Conservation (phyloP, 2,888 invertebrate species). For the Leptinotarsa peninsularis region DNA sequence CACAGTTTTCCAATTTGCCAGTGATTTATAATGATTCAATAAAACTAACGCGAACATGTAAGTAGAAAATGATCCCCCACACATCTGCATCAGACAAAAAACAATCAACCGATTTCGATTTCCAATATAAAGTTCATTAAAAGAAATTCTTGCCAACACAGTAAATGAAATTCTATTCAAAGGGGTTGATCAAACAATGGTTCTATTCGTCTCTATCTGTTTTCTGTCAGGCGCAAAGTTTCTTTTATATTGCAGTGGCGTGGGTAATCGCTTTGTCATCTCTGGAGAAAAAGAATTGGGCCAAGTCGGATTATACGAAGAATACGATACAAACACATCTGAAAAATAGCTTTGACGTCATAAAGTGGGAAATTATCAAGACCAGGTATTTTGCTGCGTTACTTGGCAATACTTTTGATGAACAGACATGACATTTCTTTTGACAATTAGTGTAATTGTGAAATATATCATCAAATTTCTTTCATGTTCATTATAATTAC, state of each 20-base stretch:
- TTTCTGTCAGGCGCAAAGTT: constrained; percentile 15
- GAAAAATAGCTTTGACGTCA: too few relatives aligned
- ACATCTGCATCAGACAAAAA: constrained; percentile 13
- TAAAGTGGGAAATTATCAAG: too few relatives aligned
- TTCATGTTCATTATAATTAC: too few relatives aligned
- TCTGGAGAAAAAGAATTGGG: not conserved
- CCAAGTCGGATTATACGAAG: too few relatives aligned
- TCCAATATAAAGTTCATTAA: constrained; percentile 28
- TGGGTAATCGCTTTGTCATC: not conserved
- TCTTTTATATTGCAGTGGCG: constrained; percentile 19
- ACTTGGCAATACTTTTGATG: too few relatives aligned
- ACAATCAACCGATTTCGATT: constrained; percentile 16
- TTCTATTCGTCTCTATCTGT: constrained; percentile 20
- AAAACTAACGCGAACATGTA: not conserved
- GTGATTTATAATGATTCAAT: not conserved
- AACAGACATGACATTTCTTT: too few relatives aligned
- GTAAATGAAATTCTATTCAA: constrained; percentile 30
- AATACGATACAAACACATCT: too few relatives aligned
- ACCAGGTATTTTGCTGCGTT: too few relatives aligned
- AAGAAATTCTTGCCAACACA: constrained; percentile 19
- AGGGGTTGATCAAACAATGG: constrained; percentile 28
- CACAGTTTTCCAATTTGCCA: too few relatives aligned
- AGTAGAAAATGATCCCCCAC: not conserved
- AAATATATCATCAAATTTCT: too few relatives aligned
- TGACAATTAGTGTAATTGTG: too few relatives aligned